Evolutionary conservation across 2,113 vertebrate genomes (phyloP).

Genomic region (Sminthopsis crassicaudata): DNA sequence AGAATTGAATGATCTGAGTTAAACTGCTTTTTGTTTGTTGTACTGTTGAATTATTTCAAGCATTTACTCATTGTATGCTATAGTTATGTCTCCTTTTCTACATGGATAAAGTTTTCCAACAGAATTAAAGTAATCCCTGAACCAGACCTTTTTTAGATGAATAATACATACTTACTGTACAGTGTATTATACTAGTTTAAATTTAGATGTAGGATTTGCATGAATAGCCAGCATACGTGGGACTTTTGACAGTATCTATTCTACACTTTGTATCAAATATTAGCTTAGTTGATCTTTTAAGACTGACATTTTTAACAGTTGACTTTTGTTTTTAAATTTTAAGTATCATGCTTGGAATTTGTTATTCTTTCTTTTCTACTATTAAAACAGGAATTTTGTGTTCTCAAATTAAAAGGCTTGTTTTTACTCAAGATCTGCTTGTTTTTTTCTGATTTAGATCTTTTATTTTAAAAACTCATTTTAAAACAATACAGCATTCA

Average conservation of each 20-base stretch:
- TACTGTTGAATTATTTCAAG: slow-evolving; percentile 30
- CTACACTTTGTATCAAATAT: slow-evolving; percentile 36
- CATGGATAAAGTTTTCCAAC: neutral
- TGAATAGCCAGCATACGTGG: neutral
- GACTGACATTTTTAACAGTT: slow-evolving; percentile 44
- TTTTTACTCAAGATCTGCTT: neutral
- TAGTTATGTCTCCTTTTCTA: neutral
- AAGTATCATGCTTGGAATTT: slow-evolving; percentile 16
- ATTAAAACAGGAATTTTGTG: neutral
- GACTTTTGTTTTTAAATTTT: slow-evolving; percentile 20
- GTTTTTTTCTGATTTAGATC: slow-evolving; percentile 12
- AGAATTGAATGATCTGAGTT: neutral
- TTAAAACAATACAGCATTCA: slow-evolving; percentile 24
- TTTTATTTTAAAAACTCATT: neutral
- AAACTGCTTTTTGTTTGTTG: too few relatives aligned
- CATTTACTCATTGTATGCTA: neutral
- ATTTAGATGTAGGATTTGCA: slow-evolving; percentile 29
- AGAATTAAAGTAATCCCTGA: neutral
- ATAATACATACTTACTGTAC: slow-evolving; percentile 43
- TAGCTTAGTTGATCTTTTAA: slow-evolving; percentile 17
- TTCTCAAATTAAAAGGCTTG: slow-evolving; percentile 24
- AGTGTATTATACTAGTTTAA: slow-evolving; percentile 37
- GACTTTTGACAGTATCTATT: slow-evolving; percentile 22
- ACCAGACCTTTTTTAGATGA: neutral
- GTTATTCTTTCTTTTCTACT: neutral